Evolutionary conservation across 2,113 vertebrate genomes (phyloP), one percentile per base, ranked within the genome.

Genomic region (Romanogobio albipinnatus): DNA sequence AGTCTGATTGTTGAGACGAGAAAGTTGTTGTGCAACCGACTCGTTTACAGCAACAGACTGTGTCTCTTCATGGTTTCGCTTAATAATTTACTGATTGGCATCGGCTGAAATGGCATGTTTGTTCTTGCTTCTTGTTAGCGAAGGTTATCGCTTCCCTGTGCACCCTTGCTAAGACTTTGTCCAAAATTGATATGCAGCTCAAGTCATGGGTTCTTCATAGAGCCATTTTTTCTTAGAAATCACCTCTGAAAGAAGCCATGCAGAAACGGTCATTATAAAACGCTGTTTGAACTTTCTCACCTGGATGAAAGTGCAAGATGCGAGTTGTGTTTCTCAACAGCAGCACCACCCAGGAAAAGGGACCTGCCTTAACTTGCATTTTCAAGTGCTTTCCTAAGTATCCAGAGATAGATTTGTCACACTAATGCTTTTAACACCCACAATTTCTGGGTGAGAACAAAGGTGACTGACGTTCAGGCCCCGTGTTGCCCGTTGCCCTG

Each of bases 51-150:
- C 66, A 70, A 70, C 66, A 70, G 66, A 70, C 66, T 36, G 29
- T 7, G 51, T 76, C 51, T 76, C 29, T 75, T 26, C 19, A 33
- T 53, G 75, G 10, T 56, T 76, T 58, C 0, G 33, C 33, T 59
- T 59, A 78, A 59, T 78, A 58, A 47, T 79, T 45, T 62, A 59
- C 33, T 43, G 76, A 61, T 78, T 59, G 56, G 22, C 51, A 59
- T 39, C 13, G 4, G 14, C 24, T 79, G 58, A 62, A 78, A 47
- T 26, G n/a, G 19, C 58, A 79, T 79, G 77, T 79, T 62, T 79
- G 58, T 79, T 79, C 77, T 62, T 79, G 77, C n/a, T 47, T 79
- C 5, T 61, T 79, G 77, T 79, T 79, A 29, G 59, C 62, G 58
- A 62, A 62, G 58, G 77, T 62, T 62, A 79, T 47, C 4, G 14